Conservation (phyloP, 2,797 vertebrate species). For the Cuculus canorus region DNA sequence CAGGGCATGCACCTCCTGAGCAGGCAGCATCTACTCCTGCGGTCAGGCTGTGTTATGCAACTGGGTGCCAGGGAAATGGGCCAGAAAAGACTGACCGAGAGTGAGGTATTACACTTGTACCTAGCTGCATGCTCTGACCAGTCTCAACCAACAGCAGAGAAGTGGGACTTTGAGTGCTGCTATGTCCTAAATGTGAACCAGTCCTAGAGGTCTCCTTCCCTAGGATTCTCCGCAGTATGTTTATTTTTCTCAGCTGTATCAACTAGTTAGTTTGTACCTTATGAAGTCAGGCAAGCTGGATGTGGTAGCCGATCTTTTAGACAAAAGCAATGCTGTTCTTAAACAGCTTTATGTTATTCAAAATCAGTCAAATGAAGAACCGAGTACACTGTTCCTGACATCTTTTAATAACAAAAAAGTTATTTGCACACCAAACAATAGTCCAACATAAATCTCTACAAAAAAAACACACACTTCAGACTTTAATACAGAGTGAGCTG, state of each 20-base stretch:
- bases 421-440: neutral
- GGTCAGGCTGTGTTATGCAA: neutral
- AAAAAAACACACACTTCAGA: neutral
- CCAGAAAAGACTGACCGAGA: neutral
- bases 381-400: neutral
- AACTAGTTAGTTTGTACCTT: neutral
- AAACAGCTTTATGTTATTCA: neutral
- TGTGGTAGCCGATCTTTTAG: neutral
- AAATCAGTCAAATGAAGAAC: neutral
- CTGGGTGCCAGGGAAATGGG: neutral
- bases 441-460: neutral
- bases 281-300: neutral
- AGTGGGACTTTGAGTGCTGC: neutral
- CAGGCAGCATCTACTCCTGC: accelerated
- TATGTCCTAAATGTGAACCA: neutral
- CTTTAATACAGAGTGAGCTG: neutral
- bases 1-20: neutral
- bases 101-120: neutral
- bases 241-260: neutral
- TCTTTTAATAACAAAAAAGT: neutral
- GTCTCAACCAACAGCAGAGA: neutral
- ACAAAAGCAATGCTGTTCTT: neutral
- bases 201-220: neutral
- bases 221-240: neutral
- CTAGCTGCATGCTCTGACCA: neutral